A percentile compares a stretch with the other conserved stretches of the same genome.
Conservation (phyloP, 2,888 invertebrate species). For the Papilio elwesi region DNA sequence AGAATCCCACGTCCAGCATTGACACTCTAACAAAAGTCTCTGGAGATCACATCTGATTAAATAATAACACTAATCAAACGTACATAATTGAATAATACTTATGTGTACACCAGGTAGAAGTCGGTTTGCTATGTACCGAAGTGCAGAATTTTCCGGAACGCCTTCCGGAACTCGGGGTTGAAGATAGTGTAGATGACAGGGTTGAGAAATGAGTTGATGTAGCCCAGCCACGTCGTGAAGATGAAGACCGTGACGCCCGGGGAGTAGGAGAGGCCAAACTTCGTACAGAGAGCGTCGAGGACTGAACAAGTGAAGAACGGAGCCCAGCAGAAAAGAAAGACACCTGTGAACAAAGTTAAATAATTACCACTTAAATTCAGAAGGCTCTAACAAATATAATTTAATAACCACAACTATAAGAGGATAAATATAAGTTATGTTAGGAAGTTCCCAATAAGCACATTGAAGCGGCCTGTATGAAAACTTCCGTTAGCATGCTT, state of each 20-base stretch:
- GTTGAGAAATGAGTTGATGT: conserved; percentile 97
- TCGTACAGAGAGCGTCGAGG: conserved; percentile 97
- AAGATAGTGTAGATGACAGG: conserved; percentile 97
- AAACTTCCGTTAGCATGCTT: too few relatives aligned
- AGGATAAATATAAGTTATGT: too few relatives aligned
- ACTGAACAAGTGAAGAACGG: conserved; percentile 99
- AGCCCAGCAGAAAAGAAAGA: conserved; percentile 99
- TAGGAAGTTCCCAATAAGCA: too few relatives aligned
- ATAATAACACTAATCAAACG: too few relatives aligned
- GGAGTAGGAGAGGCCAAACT: conserved; percentile 90
- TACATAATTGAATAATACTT: conserved; percentile 48
- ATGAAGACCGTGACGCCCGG: conserved; percentile 96
- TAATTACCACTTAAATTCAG: background rate
- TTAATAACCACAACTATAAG: too few relatives aligned
- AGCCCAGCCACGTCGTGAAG: conserved; percentile 98
- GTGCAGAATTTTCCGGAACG: conserved; percentile 96
- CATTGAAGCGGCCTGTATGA: too few relatives aligned
- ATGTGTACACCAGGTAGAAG: conserved; percentile 76
- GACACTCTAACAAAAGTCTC: too few relatives aligned
- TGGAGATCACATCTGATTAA: too few relatives aligned
- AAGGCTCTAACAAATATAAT: too few relatives aligned
- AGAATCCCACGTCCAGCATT: too few relatives aligned
- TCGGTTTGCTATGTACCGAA: conserved; percentile 84
- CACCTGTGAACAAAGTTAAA: conserved; percentile 87
- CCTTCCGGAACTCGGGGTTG: conserved; percentile 99